Conservation (phyloP, 2,113 vertebrate genomes). For the Lepisosteus oculatus region DNA sequence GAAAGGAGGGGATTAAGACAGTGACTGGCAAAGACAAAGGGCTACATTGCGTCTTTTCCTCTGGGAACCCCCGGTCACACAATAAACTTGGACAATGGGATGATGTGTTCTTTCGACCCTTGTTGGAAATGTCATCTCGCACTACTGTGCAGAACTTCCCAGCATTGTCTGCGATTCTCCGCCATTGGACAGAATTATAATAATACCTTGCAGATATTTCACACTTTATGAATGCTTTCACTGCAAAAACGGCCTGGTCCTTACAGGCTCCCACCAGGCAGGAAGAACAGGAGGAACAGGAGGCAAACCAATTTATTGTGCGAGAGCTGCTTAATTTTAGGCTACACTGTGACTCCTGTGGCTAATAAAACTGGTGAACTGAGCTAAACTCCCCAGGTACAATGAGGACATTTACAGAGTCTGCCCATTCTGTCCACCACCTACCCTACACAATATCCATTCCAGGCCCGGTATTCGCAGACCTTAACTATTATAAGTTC, state of each 20-base stretch:
- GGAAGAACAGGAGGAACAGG: conserved; percentile 36
- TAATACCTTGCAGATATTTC: conserved; percentile 52
- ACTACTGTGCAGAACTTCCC: conserved; percentile 47
- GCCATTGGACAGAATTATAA: conserved; percentile 34
- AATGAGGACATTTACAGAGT: no score
- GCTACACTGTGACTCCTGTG: neutral
- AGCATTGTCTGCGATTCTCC: conserved; percentile 45
- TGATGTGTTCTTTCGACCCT: conserved; percentile 44
- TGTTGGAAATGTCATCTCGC: conserved; percentile 48
- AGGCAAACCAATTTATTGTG: neutral
- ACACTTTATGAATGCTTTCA: conserved; percentile 54
- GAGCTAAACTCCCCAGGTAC: neutral
- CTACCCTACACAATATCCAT: no score
- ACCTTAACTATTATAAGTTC: no score
- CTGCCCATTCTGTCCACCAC: no score
- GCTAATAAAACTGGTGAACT: neutral
- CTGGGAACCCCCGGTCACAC: conserved; percentile 24
- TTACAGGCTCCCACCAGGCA: conserved; percentile 32
- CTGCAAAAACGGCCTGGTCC: conserved; percentile 29
- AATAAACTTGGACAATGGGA: conserved; percentile 46
- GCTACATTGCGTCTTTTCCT: conserved; percentile 20
- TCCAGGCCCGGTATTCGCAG: no score
- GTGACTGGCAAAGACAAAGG: conserved; percentile 44
- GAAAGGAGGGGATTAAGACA: conserved; percentile 51
- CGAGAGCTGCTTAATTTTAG: neutral